phyloP scores from a whole-genome alignment of 2,797 vertebrate genomes.

The Rhadinocentrus ornatus region DNA sequence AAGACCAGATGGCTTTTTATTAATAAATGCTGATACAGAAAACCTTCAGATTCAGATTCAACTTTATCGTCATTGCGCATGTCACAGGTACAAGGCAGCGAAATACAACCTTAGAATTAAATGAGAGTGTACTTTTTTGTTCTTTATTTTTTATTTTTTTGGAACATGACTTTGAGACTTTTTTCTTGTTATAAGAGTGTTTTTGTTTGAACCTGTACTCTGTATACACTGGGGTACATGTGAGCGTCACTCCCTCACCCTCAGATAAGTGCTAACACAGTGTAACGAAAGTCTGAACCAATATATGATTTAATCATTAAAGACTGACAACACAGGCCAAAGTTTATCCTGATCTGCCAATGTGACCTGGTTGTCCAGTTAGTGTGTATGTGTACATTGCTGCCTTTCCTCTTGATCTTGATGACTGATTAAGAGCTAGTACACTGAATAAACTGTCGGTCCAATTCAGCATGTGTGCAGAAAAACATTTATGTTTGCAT shows the following conservation, averaged over 20 bases:
- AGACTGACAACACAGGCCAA: slow-evolving; percentile 42
- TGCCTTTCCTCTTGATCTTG: slow-evolving; percentile 44
- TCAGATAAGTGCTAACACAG: slow-evolving; percentile 1
- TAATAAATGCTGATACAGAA: background rate
- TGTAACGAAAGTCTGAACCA: slow-evolving; percentile 62
- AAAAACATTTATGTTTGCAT: slow-evolving; percentile 12
- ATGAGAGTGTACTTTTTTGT: too few relatives aligned
- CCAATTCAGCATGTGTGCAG: slow-evolving; percentile 16
- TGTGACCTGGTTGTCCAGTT: slow-evolving; percentile 40
- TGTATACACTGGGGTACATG: too few relatives aligned
- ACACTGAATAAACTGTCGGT: slow-evolving; percentile 48
- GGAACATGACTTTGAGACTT: too few relatives aligned
- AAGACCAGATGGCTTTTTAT: background rate
- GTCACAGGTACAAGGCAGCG: too few relatives aligned
- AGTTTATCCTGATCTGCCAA: slow-evolving; percentile 52
- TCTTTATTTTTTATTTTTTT: too few relatives aligned
- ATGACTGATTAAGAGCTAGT: slow-evolving; percentile 63
- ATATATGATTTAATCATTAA: slow-evolving; percentile 70
- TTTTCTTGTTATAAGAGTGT: background rate
- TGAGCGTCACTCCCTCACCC: background rate
- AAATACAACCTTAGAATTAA: too few relatives aligned
- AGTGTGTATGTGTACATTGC: slow-evolving; percentile 19
- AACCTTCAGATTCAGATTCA: too few relatives aligned
- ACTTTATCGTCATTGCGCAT: too few relatives aligned
- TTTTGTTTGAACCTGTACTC: background rate